Conservation (phyloP, 1,140 invertebrate species). For the Arion vulgaris region DNA sequence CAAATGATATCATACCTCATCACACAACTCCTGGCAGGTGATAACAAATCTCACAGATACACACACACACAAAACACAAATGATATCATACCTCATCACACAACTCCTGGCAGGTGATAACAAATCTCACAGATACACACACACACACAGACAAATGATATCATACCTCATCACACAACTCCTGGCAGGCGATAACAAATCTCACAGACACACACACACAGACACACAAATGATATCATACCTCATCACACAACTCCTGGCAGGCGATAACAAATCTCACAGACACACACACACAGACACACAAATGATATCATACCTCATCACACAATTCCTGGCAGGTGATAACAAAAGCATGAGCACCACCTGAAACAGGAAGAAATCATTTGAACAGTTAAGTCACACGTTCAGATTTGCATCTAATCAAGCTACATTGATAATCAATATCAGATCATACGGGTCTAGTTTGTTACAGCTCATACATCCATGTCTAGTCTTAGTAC, state of each 20-base stretch:
- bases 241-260: background rate
- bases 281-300: background rate
- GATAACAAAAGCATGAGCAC: slow-evolving; percentile 61
- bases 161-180: background rate
- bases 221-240: background rate
- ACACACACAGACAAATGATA: background rate
- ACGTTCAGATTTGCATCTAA: no score
- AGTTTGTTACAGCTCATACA: no score
- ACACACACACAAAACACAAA: background rate
- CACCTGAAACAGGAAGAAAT: slow-evolving; percentile 53
- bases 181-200: no score
- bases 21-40: no score
- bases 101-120: slow-evolving; percentile 58
- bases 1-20: background rate
- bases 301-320: slow-evolving; percentile 54
- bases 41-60: background rate
- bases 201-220: no score
- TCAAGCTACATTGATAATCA: no score
- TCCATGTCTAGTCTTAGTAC: no score
- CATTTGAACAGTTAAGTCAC: background rate
- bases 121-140: no score
- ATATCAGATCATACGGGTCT: no score
- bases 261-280: no score
- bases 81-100: slow-evolving; percentile 66
- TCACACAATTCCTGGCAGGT: slow-evolving; percentile 67